Conservation (phyloP, 2,113 vertebrate genomes). For the Microtus pennsylvanicus region DNA sequence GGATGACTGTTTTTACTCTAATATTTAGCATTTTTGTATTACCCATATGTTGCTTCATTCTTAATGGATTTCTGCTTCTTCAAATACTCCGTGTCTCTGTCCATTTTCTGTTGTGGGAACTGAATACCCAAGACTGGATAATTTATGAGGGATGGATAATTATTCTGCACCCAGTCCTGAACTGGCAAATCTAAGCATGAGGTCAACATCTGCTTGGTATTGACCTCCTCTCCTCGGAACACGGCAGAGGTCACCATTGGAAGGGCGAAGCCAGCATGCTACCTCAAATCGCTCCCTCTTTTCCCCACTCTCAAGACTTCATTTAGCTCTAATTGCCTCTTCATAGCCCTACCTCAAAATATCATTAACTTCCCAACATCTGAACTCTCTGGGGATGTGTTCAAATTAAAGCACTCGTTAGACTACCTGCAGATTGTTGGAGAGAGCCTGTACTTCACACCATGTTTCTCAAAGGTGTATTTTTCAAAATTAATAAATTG, state of each 20-base stretch:
- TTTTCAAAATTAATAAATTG: slow-evolving; percentile 53
- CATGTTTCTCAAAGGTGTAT: not conserved
- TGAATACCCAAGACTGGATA: not conserved
- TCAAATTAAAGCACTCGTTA: not conserved
- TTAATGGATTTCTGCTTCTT: slow-evolving; percentile 48
- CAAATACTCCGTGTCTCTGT: not conserved
- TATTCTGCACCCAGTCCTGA: not conserved
- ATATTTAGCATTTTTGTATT: slow-evolving; percentile 40
- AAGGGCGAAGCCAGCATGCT: not conserved
- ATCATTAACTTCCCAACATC: not conserved
- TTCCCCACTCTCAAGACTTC: not conserved
- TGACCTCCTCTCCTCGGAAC: no score
- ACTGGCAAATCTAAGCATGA: not conserved
- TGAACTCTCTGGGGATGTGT: not conserved
- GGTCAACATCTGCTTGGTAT: not conserved
- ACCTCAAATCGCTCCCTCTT: not conserved
- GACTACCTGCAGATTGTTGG: not conserved
- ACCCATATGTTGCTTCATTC: slow-evolving; percentile 43
- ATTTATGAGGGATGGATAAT: not conserved
- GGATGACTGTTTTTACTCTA: not conserved
- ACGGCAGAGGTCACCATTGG: not conserved
- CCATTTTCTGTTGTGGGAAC: not conserved
- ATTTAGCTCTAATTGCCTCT: not conserved
- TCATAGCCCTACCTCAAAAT: not conserved
- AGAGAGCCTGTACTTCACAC: not conserved